These are phyloP conservation scores for Sericinus montela DNA, from an alignment of 2,888 invertebrate genomes.

Conservation along the genomic window DNA sequence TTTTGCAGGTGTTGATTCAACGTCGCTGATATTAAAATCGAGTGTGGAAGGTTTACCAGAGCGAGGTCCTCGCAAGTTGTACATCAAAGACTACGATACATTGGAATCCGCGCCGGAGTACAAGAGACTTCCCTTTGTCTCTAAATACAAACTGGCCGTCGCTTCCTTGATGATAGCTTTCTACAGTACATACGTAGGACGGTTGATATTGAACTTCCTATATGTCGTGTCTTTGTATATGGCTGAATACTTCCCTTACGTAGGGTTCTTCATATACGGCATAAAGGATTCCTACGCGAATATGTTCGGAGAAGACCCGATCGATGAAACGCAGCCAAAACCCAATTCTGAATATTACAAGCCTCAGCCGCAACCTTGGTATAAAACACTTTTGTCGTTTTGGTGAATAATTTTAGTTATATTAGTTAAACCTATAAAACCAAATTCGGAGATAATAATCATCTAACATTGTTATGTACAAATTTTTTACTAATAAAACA, in stretches of 20 bases:
- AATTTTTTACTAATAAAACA: no score
- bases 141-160: constrained; percentile 22
- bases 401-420: constrained; percentile 30
- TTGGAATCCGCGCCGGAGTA: constrained; percentile 45
- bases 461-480: no score
- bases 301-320: constrained; percentile 42
- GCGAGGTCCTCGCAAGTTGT: constrained; percentile 21
- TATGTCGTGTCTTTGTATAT: constrained; percentile 74
- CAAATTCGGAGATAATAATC: no score
- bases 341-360: constrained; percentile 27
- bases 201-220: constrained; percentile 74
- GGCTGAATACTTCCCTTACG: constrained; percentile 79
- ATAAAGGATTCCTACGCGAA: constrained; percentile 70
- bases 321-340: constrained; percentile 24
- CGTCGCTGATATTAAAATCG: constrained; percentile 12
- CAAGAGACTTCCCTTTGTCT: constrained; percentile 30
- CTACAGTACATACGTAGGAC: constrained; percentile 56
- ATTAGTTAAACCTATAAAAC: no score
- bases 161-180: constrained; percentile 22
- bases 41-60: constrained; percentile 23
- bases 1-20: constrained; percentile 21
- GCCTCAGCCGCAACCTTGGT: constrained; percentile 22
- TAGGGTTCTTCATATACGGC: constrained; percentile 80
- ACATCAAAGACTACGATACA: constrained; percentile 37
- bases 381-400: constrained; percentile 24